phyloP scores from a whole-genome alignment of 2,888 invertebrate genomes.

The Trissolcus brochymenae region DNA sequence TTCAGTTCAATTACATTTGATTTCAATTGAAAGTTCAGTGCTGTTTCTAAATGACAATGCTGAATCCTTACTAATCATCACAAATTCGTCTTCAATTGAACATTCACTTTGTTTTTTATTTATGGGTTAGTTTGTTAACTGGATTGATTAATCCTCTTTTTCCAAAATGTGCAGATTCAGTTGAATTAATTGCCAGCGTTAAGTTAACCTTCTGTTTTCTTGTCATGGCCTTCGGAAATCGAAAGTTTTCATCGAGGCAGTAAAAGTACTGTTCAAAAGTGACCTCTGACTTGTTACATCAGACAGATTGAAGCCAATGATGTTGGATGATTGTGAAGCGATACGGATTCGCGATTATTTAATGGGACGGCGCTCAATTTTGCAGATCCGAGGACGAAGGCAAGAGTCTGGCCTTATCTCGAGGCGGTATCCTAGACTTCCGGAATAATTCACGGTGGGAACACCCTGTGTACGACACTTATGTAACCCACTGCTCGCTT shows the following conservation, averaged over 20 bases:
- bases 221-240: slow-evolving; percentile 27
- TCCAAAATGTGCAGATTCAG: slow-evolving; percentile 2
- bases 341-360: slow-evolving; percentile 30
- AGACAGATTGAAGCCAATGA: slow-evolving; percentile 14
- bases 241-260: slow-evolving; percentile 32
- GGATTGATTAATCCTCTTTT: not conserved
- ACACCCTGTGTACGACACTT: slow-evolving; percentile 64
- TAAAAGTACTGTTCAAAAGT: slow-evolving; percentile 30
- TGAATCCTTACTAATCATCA: too few relatives aligned
- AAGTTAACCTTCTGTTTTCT: slow-evolving; percentile 15
- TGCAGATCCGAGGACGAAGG: slow-evolving; percentile 28
- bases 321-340: slow-evolving; percentile 11
- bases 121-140: too few relatives aligned
- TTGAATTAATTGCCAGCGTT: slow-evolving; percentile 7
- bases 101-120: too few relatives aligned
- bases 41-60: too few relatives aligned
- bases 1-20: not conserved
- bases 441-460: slow-evolving; percentile 68
- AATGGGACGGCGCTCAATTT: slow-evolving; percentile 11
- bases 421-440: slow-evolving; percentile 62
- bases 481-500: slow-evolving; percentile 67
- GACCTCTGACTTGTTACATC: slow-evolving; percentile 43
- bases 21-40: not conserved
- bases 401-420: slow-evolving; percentile 16
- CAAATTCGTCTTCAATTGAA: too few relatives aligned